Evolutionary conservation across 2,113 vertebrate species (phyloP), one percentile per base, ranked within the genome.

Genomic region (Rhizomys pruinosus): DNA sequence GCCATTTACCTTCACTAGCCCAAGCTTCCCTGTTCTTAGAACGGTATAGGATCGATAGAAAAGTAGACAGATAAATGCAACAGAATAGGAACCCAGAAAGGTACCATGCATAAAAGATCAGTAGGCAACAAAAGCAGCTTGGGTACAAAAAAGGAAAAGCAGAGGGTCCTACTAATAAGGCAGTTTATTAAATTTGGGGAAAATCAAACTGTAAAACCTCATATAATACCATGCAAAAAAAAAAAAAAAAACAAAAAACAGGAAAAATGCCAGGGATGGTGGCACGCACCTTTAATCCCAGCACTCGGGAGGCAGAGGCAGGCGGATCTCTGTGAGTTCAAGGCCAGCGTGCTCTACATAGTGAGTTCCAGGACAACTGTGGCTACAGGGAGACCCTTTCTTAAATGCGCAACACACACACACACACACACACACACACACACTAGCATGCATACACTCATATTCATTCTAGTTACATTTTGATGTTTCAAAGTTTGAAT

Each of bases 401-500:
- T n/a, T n/a, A n/a, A n/a, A n/a, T n/a, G n/a, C n/a, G n/a, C n/a
- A n/a, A n/a, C n/a, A n/a, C n/a, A n/a, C n/a, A n/a, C n/a, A n/a
- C n/a, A n/a, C n/a, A n/a, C n/a, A n/a, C n/a, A n/a, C n/a, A n/a
- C n/a, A n/a, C n/a, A n/a, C n/a, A n/a, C n/a, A n/a, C n/a, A n/a
- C n/a, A n/a, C n/a, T n/a, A 80, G n/a, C n/a, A 44, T 42, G 39
- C 22, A 80, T 29, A 34, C 1, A n/a, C 29, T 17, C 29, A 78
- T 27, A 84, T 20, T n/a, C 0, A 68, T 76, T 89, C 6, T 23
- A 84, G 32, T 52, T 85, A 39, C 64, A 92, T 81, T 76, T 5
- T 68, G 16, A 78, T 90, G 89, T 89, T 47, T 84, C 90, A 25
- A 57, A 82, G 73, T 39, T 17, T 42, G n/a, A n/a, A n/a, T n/a